Percentiles rank a stretch among this genome's conserved stretches.
Conservation (phyloP, 2,113 vertebrate genomes). For the Phaetusa simplex region DNA sequence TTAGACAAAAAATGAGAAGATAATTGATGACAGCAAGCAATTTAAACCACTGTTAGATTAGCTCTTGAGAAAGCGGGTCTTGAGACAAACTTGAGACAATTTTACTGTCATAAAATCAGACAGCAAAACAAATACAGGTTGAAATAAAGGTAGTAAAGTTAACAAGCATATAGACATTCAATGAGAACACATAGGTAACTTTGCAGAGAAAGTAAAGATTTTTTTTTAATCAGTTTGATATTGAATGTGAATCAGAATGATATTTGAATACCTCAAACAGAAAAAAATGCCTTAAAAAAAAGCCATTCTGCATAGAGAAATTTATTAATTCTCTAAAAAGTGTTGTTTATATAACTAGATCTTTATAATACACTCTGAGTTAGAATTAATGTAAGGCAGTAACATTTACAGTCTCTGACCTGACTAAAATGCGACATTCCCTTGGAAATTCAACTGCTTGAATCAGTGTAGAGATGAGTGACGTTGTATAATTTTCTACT, state of each 20-base stretch:
- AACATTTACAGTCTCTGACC: not conserved
- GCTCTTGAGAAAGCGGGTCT: not conserved
- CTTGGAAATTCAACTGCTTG: not conserved
- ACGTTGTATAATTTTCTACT: not conserved
- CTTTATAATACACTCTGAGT: not conserved
- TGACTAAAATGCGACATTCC: not conserved
- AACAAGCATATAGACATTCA: not conserved
- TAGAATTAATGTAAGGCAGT: not conserved
- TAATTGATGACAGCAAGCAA: not conserved
- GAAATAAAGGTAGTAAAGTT: not conserved
- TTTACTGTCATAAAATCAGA: not conserved
- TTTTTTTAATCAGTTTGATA: not conserved
- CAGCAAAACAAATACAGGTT: not conserved
- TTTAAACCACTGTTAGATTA: not conserved
- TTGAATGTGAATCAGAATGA: not conserved
- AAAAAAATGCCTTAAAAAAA: not conserved
- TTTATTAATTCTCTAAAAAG: not conserved
- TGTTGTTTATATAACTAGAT: not conserved
- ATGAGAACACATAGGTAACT: not conserved
- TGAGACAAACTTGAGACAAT: not conserved
- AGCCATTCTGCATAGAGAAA: not conserved
- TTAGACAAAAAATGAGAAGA: not conserved
- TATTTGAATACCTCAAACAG: not conserved
- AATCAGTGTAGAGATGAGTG: not conserved
- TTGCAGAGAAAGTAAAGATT: not conserved